phyloP scores from a whole-genome alignment of 2,797 vertebrate species.

The Pipistrellus nathusii region DNA sequence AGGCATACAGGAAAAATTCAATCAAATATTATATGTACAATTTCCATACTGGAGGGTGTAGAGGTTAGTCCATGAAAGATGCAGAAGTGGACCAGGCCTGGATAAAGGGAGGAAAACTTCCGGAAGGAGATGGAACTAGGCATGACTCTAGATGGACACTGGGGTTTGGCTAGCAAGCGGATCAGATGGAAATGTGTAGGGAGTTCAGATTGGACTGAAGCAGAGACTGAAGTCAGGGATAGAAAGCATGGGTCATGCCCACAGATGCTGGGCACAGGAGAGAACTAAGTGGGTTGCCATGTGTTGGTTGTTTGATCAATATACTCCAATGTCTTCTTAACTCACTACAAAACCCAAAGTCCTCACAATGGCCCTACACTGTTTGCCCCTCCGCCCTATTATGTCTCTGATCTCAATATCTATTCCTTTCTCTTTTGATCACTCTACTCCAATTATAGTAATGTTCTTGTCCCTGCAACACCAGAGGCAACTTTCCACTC shows the following conservation, averaged over 20 bases:
- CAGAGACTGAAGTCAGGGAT: not conserved
- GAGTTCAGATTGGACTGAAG: not conserved
- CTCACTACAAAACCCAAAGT: not conserved
- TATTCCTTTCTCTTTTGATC: not conserved
- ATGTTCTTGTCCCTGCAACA: not conserved
- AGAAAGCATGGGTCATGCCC: not conserved
- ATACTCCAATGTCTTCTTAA: not conserved
- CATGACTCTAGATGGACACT: not conserved
- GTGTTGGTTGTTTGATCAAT: not conserved
- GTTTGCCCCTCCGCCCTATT: fast-evolving
- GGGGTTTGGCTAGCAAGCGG: not conserved
- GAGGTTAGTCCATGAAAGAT: not conserved
- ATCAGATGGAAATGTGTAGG: not conserved
- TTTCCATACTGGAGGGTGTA: not conserved
- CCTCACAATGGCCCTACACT: not conserved
- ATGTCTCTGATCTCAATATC: not conserved
- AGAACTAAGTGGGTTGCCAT: not conserved
- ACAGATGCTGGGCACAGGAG: not conserved
- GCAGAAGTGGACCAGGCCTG: not conserved
- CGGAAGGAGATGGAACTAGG: not conserved
- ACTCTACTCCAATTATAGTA: not conserved
- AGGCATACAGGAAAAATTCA: not conserved
- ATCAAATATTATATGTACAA: not conserved
- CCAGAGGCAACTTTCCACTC: not conserved
- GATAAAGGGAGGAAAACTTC: not conserved